Conservation (phyloP, 2,888 invertebrate species). For the Drosophila siamana region DNA sequence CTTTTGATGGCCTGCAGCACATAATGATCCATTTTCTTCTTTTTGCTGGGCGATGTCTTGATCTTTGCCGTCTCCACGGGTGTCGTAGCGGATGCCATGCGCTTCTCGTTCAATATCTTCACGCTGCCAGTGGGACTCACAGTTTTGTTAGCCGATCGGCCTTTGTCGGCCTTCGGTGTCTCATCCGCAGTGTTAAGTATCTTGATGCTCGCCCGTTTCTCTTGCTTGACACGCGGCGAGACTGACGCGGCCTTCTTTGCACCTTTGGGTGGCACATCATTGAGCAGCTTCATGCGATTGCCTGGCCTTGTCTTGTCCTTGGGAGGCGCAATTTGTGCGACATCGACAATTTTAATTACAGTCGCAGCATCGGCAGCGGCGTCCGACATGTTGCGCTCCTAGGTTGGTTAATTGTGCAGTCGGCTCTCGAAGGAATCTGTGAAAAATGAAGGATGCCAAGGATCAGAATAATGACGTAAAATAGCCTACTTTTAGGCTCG, state of each 20-base stretch:
- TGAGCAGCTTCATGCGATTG: constrained; percentile 65
- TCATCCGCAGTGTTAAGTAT: constrained; percentile 67
- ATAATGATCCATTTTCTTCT: constrained; percentile 81
- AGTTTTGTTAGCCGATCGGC: constrained; percentile 37
- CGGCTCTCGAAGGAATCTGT: background rate
- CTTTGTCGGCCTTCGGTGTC: constrained; percentile 38
- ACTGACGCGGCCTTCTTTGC: background rate
- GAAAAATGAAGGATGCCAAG: constrained; percentile 42
- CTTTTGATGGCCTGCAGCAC: constrained; percentile 79
- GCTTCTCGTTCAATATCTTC: constrained; percentile 68
- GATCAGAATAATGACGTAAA: constrained; percentile 44
- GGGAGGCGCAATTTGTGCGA: constrained; percentile 48
- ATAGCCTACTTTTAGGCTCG: constrained; percentile 75
- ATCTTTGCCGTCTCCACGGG: constrained; percentile 65
- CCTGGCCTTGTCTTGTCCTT: constrained; percentile 51
- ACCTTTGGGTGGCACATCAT: constrained; percentile 45
- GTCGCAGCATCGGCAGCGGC: constrained; percentile 6
- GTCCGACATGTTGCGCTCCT: constrained; percentile 48
- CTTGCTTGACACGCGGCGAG: constrained; percentile 40
- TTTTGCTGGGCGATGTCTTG: constrained; percentile 58
- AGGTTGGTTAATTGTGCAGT: constrained; percentile 31
- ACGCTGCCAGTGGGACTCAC: constrained; percentile 40
- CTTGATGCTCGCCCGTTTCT: constrained; percentile 67
- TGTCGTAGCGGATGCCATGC: constrained; percentile 30
- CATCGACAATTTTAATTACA: constrained; percentile 68